phyloP scores from a whole-genome alignment of 64 coral and sea anemone species.

The Actinia tenebrosa region DNA sequence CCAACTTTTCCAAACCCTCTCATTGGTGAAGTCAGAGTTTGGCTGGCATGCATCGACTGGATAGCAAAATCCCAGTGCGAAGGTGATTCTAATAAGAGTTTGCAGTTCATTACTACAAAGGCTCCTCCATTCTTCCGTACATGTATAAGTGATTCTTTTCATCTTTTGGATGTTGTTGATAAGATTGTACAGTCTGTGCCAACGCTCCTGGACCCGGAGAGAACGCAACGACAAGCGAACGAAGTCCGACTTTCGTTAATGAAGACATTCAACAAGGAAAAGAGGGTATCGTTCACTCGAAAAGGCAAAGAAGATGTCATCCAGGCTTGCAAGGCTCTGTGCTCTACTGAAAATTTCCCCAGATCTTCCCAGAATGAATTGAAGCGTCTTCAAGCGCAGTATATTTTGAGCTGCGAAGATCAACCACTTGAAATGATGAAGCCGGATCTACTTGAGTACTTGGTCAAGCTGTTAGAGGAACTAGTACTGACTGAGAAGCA shows the following conservation, averaged over 20 bases:
- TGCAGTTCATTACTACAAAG: slow-evolving; percentile 30
- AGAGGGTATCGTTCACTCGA: not conserved
- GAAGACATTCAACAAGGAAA: slow-evolving; percentile 28
- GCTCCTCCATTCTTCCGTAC: slow-evolving; percentile 62
- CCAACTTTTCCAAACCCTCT: slow-evolving; percentile 65
- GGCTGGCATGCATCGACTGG: slow-evolving; percentile 55
- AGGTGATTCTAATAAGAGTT: slow-evolving; percentile 30
- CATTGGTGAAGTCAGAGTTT: slow-evolving; percentile 73
- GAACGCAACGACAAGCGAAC: slow-evolving; percentile 36
- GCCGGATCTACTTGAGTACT: slow-evolving; percentile 34
- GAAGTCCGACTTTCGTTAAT: slow-evolving; percentile 41
- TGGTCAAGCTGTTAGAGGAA: slow-evolving; percentile 63
- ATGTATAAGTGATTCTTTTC: slow-evolving; percentile 57
- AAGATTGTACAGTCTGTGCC: slow-evolving; percentile 38
- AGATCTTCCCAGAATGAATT: slow-evolving; percentile 58
- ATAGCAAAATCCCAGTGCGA: slow-evolving; percentile 43
- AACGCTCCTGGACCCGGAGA: slow-evolving; percentile 33
- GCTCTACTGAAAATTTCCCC: slow-evolving; percentile 47
- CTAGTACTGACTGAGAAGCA: slow-evolving; percentile 46
- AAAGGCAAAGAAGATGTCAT: slow-evolving; percentile 46
- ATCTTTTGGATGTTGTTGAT: slow-evolving; percentile 68
- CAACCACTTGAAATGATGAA: slow-evolving; percentile 26
- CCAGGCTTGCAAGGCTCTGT: slow-evolving; percentile 53
- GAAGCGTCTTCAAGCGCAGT: slow-evolving; percentile 69
- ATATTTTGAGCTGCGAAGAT: slow-evolving; percentile 46